These are phyloP conservation scores for Naja naja DNA, from an alignment of 2,113 vertebrate species.

Conservation along the genomic window DNA sequence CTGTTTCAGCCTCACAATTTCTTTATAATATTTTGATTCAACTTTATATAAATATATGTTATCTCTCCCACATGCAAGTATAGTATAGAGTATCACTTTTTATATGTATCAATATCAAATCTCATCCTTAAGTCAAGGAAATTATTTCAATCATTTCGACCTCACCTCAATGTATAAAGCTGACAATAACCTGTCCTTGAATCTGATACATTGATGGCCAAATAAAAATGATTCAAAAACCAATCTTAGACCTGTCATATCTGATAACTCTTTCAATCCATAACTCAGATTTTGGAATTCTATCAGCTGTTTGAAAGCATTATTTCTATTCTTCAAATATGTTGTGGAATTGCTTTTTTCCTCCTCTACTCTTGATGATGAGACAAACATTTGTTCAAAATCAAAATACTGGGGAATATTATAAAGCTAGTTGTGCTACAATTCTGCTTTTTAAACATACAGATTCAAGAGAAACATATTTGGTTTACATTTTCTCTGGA, in stretches of 20 bases:
- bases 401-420: not conserved
- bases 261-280: constrained; percentile 13
- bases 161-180: not conserved
- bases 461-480: not conserved
- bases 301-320: constrained; percentile 14
- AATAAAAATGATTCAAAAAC: constrained; percentile 25
- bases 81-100: not conserved
- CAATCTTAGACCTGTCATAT: constrained; percentile 22
- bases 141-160: constrained; percentile 8
- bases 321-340: constrained; percentile 4
- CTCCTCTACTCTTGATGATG: not conserved
- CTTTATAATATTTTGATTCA: not conserved
- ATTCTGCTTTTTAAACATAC: not conserved
- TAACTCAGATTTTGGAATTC: constrained; percentile 6
- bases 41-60: not conserved
- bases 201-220: not conserved
- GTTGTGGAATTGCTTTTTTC: not conserved
- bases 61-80: not conserved
- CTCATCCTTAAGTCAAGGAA: not conserved
- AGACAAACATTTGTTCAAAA: not conserved
- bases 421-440: not conserved
- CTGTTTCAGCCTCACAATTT: not conserved
- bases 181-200: constrained; percentile 1
- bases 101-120: not conserved
- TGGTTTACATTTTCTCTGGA: not conserved